These are phyloP conservation scores for Acridotheres tristis DNA, from an alignment of 2,797 vertebrate genomes.

Conservation along the genomic window DNA sequence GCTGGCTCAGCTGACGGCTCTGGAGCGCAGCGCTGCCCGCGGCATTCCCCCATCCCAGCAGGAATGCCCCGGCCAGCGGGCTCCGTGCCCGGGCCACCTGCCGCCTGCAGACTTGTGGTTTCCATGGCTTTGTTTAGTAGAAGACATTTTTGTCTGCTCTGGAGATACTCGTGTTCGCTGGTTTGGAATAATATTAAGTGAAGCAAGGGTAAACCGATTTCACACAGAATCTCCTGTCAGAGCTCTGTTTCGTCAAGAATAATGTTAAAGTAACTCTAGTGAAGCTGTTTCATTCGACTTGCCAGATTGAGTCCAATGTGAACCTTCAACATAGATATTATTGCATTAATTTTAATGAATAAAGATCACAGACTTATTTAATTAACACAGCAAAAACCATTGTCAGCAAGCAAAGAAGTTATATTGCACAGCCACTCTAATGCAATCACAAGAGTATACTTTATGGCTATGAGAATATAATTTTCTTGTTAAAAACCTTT, in stretches of 20 bases:
- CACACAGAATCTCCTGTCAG: constrained; percentile 32
- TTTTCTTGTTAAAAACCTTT: constrained; percentile 57
- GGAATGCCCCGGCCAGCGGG: neutral
- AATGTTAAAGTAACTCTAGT: neutral
- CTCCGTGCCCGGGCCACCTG: neutral
- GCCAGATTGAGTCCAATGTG: neutral
- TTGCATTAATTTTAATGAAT: constrained; percentile 63
- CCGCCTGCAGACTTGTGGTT: neutral
- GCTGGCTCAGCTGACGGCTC: neutral
- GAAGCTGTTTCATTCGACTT: neutral
- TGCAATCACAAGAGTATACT: constrained; percentile 42
- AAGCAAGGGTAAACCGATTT: constrained; percentile 56
- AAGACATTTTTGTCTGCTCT: neutral
- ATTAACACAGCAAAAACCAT: constrained; percentile 49
- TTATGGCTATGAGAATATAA: constrained; percentile 28
- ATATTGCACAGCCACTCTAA: constrained; percentile 5
- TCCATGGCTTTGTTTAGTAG: neutral
- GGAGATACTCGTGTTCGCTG: neutral
- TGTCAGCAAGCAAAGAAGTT: constrained; percentile 36
- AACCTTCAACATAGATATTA: constrained; percentile 11
- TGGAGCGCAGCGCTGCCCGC: neutral
- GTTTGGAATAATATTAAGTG: neutral
- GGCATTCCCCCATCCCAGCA: neutral
- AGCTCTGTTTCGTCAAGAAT: neutral
- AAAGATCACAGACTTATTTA: constrained; percentile 57